These are phyloP conservation scores for Cataglyphis livida DNA, from an alignment of 2,888 invertebrate genomes.

Conservation along the genomic window DNA sequence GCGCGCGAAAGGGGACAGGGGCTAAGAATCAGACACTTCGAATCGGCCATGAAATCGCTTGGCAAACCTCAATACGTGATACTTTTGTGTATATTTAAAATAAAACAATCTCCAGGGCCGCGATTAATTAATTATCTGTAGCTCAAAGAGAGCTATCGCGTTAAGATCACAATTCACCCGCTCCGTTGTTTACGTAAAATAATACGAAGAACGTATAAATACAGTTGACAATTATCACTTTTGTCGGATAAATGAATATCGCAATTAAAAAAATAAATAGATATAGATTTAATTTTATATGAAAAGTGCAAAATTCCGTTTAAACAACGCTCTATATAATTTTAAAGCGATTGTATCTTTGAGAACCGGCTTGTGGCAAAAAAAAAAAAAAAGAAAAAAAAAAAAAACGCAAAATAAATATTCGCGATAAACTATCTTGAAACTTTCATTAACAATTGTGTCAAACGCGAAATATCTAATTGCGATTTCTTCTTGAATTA, in stretches of 20 bases:
- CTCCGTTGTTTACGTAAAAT: neutral
- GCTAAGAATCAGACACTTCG: constrained; percentile 59
- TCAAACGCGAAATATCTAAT: neutral
- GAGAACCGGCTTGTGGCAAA: neutral
- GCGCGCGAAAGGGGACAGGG: constrained; percentile 43
- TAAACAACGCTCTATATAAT: neutral
- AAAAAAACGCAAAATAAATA: neutral
- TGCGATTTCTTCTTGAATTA: neutral
- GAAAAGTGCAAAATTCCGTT: neutral
- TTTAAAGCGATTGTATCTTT: neutral
- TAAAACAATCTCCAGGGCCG: constrained; percentile 68
- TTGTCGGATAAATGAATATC: neutral
- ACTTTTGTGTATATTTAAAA: constrained; percentile 56
- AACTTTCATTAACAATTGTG: neutral
- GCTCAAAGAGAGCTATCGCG: constrained; percentile 65
- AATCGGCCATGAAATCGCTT: constrained; percentile 66
- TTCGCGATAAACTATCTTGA: neutral
- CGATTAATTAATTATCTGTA: constrained; percentile 79
- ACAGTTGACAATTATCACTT: neutral
- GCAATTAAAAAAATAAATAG: neutral
- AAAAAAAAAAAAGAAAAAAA: neutral
- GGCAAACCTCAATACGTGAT: constrained; percentile 61
- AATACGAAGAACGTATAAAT: neutral
- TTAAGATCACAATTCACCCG: constrained; percentile 49
- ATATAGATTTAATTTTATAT: constrained; percentile 5